These are phyloP conservation scores for Sebastes fasciatus DNA, from an alignment of 2,113 vertebrate species.

Conservation along the genomic window DNA sequence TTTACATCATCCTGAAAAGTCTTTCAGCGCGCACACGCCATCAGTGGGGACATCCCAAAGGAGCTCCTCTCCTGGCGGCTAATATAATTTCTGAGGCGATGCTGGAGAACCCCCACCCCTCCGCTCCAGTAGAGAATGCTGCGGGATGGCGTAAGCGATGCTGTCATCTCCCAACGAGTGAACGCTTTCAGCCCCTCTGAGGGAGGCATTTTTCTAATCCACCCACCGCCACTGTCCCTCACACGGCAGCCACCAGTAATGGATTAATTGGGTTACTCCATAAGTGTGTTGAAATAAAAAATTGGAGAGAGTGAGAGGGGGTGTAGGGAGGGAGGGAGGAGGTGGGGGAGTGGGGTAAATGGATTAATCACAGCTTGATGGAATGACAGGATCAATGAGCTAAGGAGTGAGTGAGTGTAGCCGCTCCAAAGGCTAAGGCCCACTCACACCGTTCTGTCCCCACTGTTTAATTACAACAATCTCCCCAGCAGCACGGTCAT, in stretches of 20 bases:
- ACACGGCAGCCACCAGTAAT: slow-evolving; percentile 77
- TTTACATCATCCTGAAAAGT: slow-evolving; percentile 70
- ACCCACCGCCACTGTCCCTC: slow-evolving; percentile 72
- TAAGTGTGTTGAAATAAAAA: slow-evolving; percentile 82
- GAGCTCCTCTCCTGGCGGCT: slow-evolving; percentile 73
- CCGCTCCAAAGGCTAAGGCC: slow-evolving; percentile 73
- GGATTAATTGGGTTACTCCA: slow-evolving; percentile 86
- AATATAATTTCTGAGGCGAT: slow-evolving; percentile 78
- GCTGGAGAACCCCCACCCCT: slow-evolving; percentile 53
- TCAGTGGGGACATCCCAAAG: slow-evolving; percentile 72
- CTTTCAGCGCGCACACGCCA: slow-evolving; percentile 60
- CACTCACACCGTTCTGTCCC: slow-evolving; percentile 74
- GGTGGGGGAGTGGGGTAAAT: slow-evolving; percentile 73
- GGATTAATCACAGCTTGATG: slow-evolving; percentile 87
- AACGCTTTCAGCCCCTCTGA: slow-evolving; percentile 63
- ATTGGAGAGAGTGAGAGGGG: slow-evolving; percentile 45
- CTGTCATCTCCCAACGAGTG: slow-evolving; percentile 70
- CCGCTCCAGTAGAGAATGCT: slow-evolving; percentile 35
- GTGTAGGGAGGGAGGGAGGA: slow-evolving; percentile 18
- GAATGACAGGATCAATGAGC: slow-evolving; percentile 83
- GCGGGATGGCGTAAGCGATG: slow-evolving; percentile 63
- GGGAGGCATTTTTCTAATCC: slow-evolving; percentile 81
- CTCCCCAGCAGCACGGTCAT: slow-evolving; percentile 76
- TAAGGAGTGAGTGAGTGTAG: slow-evolving; percentile 79
- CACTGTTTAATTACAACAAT: slow-evolving; percentile 83